Evolutionary conservation across 2,888 invertebrate genomes (phyloP).

Genomic region (Hyposoter didymator): DNA sequence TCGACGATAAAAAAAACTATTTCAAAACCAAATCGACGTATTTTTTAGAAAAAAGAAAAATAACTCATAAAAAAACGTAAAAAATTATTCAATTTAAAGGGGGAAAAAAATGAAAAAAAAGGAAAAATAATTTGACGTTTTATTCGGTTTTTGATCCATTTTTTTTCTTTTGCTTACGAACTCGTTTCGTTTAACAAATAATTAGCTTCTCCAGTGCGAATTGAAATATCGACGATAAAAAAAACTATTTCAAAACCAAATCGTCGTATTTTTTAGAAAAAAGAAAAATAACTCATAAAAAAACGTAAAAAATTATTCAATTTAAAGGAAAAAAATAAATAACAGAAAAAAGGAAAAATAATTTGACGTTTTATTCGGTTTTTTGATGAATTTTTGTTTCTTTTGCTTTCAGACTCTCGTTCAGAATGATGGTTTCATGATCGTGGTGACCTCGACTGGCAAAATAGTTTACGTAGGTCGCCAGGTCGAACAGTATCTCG

Average conservation of each 20-base stretch:
- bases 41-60: too few species aligned
- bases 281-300: too few species aligned
- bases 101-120: background rate
- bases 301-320: too few species aligned
- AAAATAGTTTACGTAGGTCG: conserved; percentile 94
- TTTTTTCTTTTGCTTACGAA: background rate
- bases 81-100: background rate
- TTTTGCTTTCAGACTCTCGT: conserved; percentile 84
- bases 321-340: too few species aligned
- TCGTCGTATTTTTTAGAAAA: too few species aligned
- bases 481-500: conserved; percentile 93
- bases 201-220: background rate
- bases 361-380: background rate
- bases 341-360: background rate
- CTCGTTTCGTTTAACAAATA: background rate
- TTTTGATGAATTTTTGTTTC: background rate
- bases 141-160: background rate
- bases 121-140: background rate
- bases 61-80: too few species aligned
- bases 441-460: conserved; percentile 92
- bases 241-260: background rate
- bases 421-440: conserved; percentile 90
- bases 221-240: background rate
- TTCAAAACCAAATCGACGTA: background rate
- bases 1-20: background rate